A percentile compares a stretch with the other conserved stretches of the same genome.
Evolutionary conservation across 2,888 invertebrate genomes (phyloP).

Genomic region (Myathropa florea): DNA sequence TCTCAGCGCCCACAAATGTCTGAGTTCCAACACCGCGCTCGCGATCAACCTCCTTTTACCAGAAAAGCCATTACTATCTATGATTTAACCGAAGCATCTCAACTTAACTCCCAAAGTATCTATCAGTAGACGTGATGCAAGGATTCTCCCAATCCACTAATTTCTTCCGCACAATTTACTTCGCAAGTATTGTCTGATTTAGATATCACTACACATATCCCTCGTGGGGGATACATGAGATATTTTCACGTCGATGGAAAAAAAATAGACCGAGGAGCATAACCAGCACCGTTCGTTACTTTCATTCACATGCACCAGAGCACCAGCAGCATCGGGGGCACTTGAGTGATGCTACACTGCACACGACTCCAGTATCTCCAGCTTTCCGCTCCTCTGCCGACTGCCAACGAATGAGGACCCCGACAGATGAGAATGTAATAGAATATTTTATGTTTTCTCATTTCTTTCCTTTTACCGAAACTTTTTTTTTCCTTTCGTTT

Average conservation of each 20-base stretch:
- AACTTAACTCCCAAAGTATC: neutral
- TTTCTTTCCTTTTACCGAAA: neutral
- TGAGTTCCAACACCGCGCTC: no score
- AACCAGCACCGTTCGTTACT: conserved; percentile 19
- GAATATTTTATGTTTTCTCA: conserved; percentile 29
- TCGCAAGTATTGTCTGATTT: neutral
- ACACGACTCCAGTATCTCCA: neutral
- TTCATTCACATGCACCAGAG: conserved; percentile 6
- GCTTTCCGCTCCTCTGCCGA: neutral
- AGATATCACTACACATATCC: neutral
- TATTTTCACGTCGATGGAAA: neutral
- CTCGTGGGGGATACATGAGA: neutral
- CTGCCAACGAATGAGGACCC: neutral
- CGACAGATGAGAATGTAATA: conserved; percentile 22
- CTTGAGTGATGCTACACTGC: conserved; percentile 1
- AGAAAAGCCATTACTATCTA: neutral
- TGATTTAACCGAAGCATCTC: neutral
- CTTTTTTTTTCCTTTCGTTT: neutral
- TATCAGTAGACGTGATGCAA: neutral
- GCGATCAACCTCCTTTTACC: no score
- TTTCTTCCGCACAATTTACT: neutral
- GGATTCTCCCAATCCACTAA: neutral
- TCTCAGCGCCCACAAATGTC: no score
- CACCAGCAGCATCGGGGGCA: neutral
- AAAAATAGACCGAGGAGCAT: neutral